Base-by-base conservation (phyloP, 2,113 vertebrate species). In the Rallus limicola region DNA sequence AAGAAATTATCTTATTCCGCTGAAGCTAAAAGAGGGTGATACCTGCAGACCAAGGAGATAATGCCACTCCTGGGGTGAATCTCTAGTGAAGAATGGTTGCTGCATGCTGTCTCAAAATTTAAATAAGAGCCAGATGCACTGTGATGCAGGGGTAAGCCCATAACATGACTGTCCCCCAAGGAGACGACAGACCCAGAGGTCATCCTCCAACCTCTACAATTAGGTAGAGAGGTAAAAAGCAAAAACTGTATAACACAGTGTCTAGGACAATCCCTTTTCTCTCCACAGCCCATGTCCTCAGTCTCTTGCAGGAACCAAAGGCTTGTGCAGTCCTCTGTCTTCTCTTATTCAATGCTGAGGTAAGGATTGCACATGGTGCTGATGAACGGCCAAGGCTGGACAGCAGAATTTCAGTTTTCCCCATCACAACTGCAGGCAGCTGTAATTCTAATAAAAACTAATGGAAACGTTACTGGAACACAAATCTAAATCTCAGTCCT, bases 31-130 rank as follows among this genome's bases (percentile, higher is more conserved):
- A 42, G 40, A 29, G 18, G 8, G 16, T 23, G 12, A 60, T 16
- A 69, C 36, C 50, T 77, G 50, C 16, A 62, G 36, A 67, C 3
- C 13, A 40, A 75, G 17, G 4, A 8, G 13, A 28, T 15, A 3
- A 33, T 28, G 25, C 9, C 23, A 10, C 7, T 46, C 4, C 16
- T 64, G 52, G 16, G 7, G 5, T 55, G 33, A 82, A 38, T n/a
- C 24, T 53, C 19, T 34, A 16, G 20, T 18, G 50, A 50, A 42
- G 17, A 46, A 29, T 1, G 1, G 17, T 15, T 74, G 10, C 33
- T 36, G 29, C 10, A 29, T 0, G 0, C 5, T 60, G 13, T 24
- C 20, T 65, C 33, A 29, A 38, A 64, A 56, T 1, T 55, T 4
- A 82, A 59, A 64, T 33, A 6, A 20, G 44, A 65, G 38, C 5